phyloP scores from a whole-genome alignment of 2,797 vertebrate genomes.

The Halcyon leucocephala region DNA sequence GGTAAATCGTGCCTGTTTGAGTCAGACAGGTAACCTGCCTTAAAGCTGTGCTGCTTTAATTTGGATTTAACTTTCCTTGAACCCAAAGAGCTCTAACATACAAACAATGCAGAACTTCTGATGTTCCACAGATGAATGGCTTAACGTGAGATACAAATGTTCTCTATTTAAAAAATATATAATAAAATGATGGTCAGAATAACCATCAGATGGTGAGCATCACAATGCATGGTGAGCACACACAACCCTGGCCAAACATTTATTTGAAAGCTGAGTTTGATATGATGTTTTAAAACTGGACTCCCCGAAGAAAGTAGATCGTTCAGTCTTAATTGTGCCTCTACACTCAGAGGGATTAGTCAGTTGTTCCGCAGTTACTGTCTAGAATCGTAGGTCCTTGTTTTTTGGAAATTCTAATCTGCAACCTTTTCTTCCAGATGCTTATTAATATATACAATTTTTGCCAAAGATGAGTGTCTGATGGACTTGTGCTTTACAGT shows the following conservation, averaged over 20 bases:
- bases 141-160: neutral
- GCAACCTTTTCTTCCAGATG: neutral
- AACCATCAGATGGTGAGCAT: neutral
- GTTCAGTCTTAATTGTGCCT: neutral
- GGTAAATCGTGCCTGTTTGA: too few relatives aligned
- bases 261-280: neutral
- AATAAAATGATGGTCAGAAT: neutral
- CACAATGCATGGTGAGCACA: too few relatives aligned
- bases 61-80: neutral
- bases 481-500: neutral
- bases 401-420: neutral
- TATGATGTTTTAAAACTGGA: neutral
- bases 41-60: neutral
- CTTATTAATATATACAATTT: neutral
- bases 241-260: neutral
- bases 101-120: neutral
- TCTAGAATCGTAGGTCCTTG: neutral
- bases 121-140: neutral
- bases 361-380: neutral
- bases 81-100: neutral
- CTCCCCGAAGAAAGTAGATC: neutral
- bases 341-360: neutral
- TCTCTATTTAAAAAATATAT: neutral
- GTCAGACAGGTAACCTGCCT: neutral
- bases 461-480: neutral